These are phyloP conservation scores for Athrips mouffetella DNA, from an alignment of 2,888 invertebrate genomes.

Conservation along the genomic window DNA sequence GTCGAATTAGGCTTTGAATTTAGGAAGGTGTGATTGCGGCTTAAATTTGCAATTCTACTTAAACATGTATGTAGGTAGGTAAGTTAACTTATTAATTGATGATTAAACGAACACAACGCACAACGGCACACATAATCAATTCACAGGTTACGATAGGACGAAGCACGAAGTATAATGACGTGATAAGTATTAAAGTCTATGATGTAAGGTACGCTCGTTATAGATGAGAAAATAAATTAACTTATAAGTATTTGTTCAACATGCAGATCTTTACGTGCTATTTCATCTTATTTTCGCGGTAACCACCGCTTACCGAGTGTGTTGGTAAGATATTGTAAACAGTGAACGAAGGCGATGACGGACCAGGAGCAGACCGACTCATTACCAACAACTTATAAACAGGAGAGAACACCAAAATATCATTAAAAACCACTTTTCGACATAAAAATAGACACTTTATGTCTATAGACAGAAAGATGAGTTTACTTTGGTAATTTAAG, in stretches of 20 bases:
- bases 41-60: no score
- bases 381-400: conserved; percentile 62
- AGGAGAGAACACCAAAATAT: conserved; percentile 53
- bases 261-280: conserved; percentile 36
- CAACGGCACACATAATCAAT: no score
- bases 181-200: no score
- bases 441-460: conserved; percentile 37
- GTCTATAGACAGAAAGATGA: conserved; percentile 15
- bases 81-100: no score
- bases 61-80: no score
- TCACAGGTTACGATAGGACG: no score
- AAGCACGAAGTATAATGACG: no score
- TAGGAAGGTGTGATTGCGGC: no score
- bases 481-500: conserved; percentile 18
- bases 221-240: conserved; percentile 2
- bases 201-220: no score
- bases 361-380: conserved; percentile 62
- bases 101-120: no score
- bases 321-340: conserved; percentile 55
- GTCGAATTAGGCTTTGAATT: no score
- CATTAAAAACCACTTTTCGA: conserved; percentile 44
- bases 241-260: conserved; percentile 41
- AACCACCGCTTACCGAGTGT: conserved; percentile 41
- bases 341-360: conserved; percentile 57
- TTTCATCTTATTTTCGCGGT: conserved; percentile 38